Conservation (phyloP, 2,888 invertebrate species). For the Diaprepes abbreviatus region DNA sequence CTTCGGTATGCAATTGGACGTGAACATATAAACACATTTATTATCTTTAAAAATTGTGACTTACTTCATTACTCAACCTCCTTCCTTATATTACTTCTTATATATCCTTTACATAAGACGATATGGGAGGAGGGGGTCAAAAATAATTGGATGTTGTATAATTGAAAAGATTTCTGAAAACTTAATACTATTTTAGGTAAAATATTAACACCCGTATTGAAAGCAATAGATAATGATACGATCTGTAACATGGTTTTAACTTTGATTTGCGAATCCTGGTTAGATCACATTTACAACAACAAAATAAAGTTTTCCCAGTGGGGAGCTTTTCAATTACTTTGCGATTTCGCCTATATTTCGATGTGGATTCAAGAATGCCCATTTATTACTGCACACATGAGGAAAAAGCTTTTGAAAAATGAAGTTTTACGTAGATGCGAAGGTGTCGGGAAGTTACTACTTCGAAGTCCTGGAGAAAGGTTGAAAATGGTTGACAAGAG, state of each 20-base stretch:
- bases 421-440: slow-evolving; percentile 83
- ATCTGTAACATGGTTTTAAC: slow-evolving; percentile 84
- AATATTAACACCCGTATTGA: slow-evolving; percentile 82
- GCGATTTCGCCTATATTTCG: slow-evolving; percentile 85
- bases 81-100: too few species aligned
- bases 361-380: slow-evolving; percentile 81
- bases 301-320: slow-evolving; percentile 85
- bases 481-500: slow-evolving; percentile 76
- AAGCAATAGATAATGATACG: slow-evolving; percentile 80
- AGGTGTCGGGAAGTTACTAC: slow-evolving; percentile 84
- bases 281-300: slow-evolving; percentile 87
- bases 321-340: slow-evolving; percentile 83
- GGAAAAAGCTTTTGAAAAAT: slow-evolving; percentile 73
- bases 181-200: slow-evolving; percentile 80
- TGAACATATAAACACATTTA: too few species aligned
- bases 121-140: too few species aligned
- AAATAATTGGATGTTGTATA: too few species aligned
- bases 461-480: slow-evolving; percentile 87
- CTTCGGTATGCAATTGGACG: too few species aligned
- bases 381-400: slow-evolving; percentile 70
- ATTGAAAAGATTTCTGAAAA: too few species aligned
- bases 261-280: slow-evolving; percentile 89
- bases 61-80: too few species aligned
- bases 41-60: too few species aligned
- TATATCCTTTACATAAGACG: too few species aligned